Percentiles rank a stretch among this genome's conserved stretches.
These are phyloP conservation scores for Diadromus collaris DNA, from an alignment of 2,888 invertebrate genomes.

Conservation along the genomic window DNA sequence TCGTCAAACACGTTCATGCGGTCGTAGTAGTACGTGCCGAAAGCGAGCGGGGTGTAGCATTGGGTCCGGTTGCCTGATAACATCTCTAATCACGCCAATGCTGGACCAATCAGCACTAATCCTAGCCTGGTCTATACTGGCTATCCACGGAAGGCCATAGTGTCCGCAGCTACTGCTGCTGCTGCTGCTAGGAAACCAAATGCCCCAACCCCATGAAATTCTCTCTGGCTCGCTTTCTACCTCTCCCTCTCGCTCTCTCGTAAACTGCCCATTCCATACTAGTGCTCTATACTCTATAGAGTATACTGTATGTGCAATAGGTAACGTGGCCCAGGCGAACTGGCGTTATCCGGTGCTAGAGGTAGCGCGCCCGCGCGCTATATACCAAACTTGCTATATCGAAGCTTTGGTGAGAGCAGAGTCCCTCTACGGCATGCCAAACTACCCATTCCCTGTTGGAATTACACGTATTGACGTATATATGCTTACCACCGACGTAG, in stretches of 20 bases:
- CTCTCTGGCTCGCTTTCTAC: slow-evolving; percentile 52
- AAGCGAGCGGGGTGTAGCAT: slow-evolving; percentile 61
- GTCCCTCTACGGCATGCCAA: slow-evolving; percentile 58
- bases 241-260: slow-evolving; percentile 51
- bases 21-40: slow-evolving; percentile 66
- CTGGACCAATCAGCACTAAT: slow-evolving; percentile 80
- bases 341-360: slow-evolving; percentile 52
- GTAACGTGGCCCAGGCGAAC: slow-evolving; percentile 44
- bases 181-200: slow-evolving; percentile 74
- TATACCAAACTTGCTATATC: slow-evolving; percentile 45
- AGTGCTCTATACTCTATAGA: slow-evolving; percentile 48
- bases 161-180: slow-evolving; percentile 64
- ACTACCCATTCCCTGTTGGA: slow-evolving; percentile 74
- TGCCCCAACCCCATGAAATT: slow-evolving; percentile 68
- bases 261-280: slow-evolving; percentile 68
- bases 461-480: slow-evolving; percentile 78
- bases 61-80: slow-evolving; percentile 75
- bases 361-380: slow-evolving; percentile 36
- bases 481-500: slow-evolving; percentile 70
- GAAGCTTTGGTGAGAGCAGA: slow-evolving; percentile 46
- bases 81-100: slow-evolving; percentile 80
- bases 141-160: slow-evolving; percentile 51
- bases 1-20: slow-evolving; percentile 67
- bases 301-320: slow-evolving; percentile 41
- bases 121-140: slow-evolving; percentile 70